Conservation (phyloP, 2,888 invertebrate genomes). For the Ectropis crepuscularia region DNA sequence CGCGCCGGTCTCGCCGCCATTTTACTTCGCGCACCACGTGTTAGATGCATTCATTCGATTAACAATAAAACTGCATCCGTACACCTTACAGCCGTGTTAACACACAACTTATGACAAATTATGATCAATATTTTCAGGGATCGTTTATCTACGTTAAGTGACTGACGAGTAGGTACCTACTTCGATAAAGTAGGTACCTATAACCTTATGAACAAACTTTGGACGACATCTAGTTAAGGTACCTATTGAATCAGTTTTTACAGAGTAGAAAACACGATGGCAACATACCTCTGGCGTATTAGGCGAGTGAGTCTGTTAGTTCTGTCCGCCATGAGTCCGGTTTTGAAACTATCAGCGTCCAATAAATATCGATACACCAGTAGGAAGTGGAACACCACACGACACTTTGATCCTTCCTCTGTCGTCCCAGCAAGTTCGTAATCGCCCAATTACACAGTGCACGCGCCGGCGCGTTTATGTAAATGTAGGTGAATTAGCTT, state of each 20-base stretch:
- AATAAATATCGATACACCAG: slow-evolving; percentile 45
- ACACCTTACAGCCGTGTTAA: neutral
- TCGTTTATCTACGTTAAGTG: neutral
- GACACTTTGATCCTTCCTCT: slow-evolving; percentile 18
- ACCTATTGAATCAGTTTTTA: neutral
- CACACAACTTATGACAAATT: neutral
- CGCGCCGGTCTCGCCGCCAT: slow-evolving; percentile 66
- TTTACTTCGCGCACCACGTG: slow-evolving; percentile 79
- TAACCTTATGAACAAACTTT: neutral
- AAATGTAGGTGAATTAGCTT: slow-evolving; percentile 14
- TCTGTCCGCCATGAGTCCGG: slow-evolving; percentile 57
- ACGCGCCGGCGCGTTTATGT: slow-evolving; percentile 5
- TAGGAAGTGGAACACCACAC: slow-evolving; percentile 11
- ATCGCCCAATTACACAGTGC: slow-evolving; percentile 24
- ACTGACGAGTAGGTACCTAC: neutral
- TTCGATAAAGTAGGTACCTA: neutral
- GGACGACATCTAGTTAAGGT: neutral
- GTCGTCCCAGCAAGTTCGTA: slow-evolving; percentile 15
- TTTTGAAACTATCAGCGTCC: slow-evolving; percentile 51
- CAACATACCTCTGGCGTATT: too few species aligned
- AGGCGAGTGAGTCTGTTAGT: slow-evolving; percentile 68
- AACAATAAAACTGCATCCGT: slow-evolving; percentile 19
- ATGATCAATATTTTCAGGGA: too few species aligned
- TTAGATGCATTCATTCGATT: slow-evolving; percentile 61
- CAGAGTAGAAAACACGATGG: too few species aligned